phyloP scores from a whole-genome alignment of 2,888 invertebrate species.

The Charanyca ferruginea region DNA sequence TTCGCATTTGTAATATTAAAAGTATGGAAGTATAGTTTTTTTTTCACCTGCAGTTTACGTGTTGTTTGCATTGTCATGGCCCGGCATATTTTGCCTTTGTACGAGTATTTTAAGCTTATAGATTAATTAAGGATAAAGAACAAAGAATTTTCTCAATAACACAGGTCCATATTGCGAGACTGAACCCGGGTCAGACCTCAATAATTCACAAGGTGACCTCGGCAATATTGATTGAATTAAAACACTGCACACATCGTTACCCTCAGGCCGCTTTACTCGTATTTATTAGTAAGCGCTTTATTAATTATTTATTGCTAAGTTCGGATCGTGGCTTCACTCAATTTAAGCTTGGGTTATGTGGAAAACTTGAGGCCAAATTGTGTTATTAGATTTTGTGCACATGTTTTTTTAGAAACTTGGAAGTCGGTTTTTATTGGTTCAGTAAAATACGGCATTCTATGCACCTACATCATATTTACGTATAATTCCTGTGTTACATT shows the following conservation, averaged over 20 bases:
- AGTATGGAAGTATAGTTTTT: too few species aligned
- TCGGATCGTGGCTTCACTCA: constrained; percentile 14
- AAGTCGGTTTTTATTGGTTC: background rate
- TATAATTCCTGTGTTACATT: too few species aligned
- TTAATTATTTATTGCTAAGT: constrained; percentile 45
- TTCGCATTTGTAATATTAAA: too few species aligned
- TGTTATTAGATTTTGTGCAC: constrained; percentile 4
- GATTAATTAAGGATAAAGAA: background rate
- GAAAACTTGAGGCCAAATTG: background rate
- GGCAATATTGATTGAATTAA: constrained; percentile 40
- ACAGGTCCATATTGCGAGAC: background rate
- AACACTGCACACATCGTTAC: constrained; percentile 32
- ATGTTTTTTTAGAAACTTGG: background rate
- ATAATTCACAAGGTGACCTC: constrained; percentile 23
- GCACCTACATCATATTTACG: too few species aligned
- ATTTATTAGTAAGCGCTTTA: constrained; percentile 15
- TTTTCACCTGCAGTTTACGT: background rate
- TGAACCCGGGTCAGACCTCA: constrained; percentile 2
- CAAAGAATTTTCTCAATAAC: constrained; percentile 2
- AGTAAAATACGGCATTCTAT: background rate
- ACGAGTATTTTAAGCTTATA: too few species aligned
- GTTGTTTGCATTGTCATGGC: background rate
- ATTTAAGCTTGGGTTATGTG: constrained; percentile 15
- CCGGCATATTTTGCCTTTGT: background rate
- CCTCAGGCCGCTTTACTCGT: constrained; percentile 1